Evolutionary conservation across 2,797 vertebrate species (phyloP).

Genomic region (Cygnus olor): DNA sequence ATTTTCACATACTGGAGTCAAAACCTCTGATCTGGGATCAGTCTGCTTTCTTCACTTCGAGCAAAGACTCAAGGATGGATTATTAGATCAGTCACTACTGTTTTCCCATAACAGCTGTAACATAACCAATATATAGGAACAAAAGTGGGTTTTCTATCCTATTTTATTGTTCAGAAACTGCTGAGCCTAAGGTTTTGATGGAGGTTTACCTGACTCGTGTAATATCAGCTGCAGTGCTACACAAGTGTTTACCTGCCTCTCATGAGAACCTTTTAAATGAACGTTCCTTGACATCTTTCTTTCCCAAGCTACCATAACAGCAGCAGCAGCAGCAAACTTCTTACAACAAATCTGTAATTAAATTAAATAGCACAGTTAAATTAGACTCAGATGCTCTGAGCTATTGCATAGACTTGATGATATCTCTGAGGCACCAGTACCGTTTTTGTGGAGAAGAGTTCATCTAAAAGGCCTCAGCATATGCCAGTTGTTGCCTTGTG

Average conservation of each 20-base stretch:
- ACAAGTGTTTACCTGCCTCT: background rate
- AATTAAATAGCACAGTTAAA: slow-evolving; percentile 1
- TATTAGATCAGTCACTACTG: background rate
- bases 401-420: background rate
- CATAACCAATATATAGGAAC: background rate
- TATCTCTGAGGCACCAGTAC: background rate
- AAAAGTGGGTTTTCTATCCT: background rate
- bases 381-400: slow-evolving; percentile 16
- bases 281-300: background rate
- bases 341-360: slow-evolving; percentile 14
- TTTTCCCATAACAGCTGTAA: background rate
- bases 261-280: background rate
- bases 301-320: background rate
- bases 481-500: background rate
- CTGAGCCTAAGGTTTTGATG: background rate
- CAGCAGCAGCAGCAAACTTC: background rate
- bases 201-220: background rate
- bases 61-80: background rate
- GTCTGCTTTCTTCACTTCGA: background rate
- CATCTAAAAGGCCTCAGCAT: background rate
- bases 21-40: background rate
- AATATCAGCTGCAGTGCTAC: background rate
- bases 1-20: background rate
- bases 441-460: slow-evolving; percentile 28
- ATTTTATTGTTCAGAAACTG: background rate